These are phyloP conservation scores for Falco peregrinus DNA, from an alignment of 2,797 vertebrate species.

Conservation along the genomic window DNA sequence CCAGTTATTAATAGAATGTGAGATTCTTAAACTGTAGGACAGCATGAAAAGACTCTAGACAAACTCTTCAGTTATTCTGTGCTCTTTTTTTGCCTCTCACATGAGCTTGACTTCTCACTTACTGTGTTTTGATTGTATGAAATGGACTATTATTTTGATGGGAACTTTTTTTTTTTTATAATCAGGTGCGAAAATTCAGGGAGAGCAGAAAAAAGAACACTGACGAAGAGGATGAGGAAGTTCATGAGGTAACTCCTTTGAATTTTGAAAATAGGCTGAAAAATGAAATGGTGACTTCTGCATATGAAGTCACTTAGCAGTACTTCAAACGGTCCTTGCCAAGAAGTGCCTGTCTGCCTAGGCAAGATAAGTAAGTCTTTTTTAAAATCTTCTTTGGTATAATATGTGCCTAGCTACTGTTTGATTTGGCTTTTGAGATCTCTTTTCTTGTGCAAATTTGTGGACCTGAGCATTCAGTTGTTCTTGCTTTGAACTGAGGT, in stretches of 20 bases:
- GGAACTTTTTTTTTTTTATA: not conserved
- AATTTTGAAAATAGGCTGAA: not conserved
- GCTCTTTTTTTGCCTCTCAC: not conserved
- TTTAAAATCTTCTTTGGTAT: not conserved
- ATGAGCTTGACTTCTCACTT: not conserved
- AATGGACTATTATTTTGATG: not conserved
- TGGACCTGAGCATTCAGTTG: not conserved
- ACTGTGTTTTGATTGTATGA: not conserved
- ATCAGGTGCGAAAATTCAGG: conserved; percentile 86
- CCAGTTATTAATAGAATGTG: not conserved
- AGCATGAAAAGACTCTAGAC: not conserved
- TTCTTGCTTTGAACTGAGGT: not conserved
- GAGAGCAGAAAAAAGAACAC: conserved; percentile 88
- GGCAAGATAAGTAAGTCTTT: not conserved
- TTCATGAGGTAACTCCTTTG: conserved; percentile 83
- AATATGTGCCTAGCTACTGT: not conserved
- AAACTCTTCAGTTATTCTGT: not conserved
- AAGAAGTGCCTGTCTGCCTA: not conserved
- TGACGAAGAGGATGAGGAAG: conserved; percentile 90
- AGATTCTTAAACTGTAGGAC: not conserved
- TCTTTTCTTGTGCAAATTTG: not conserved
- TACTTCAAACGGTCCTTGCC: not conserved
- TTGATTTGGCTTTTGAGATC: not conserved
- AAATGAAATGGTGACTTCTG: not conserved
- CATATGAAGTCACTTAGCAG: not conserved